A percentile compares a stretch with the other conserved stretches of the same genome.
Evolutionary conservation across 1,140 invertebrate species (phyloP).

Genomic region (Mizuhopecten yessoensis): DNA sequence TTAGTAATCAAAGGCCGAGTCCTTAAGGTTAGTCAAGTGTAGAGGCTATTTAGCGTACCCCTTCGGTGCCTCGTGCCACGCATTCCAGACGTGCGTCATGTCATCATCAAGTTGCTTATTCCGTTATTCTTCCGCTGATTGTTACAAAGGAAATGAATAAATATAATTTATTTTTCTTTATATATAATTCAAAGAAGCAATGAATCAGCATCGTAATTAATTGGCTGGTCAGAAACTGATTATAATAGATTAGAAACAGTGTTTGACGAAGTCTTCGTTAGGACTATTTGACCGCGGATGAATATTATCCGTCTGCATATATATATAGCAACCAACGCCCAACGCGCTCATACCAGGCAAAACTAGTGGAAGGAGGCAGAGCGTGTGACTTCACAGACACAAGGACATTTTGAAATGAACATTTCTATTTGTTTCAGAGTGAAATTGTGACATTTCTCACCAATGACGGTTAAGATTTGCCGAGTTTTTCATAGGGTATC

Average conservation of each 20-base stretch:
- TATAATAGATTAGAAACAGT: too few species aligned
- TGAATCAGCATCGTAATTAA: too few species aligned
- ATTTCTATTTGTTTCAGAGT: background rate
- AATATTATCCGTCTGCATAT: background rate
- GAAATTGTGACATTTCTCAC: background rate
- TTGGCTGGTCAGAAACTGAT: too few species aligned
- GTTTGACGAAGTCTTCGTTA: too few species aligned
- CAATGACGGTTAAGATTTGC: background rate
- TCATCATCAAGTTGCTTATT: background rate
- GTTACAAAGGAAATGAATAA: background rate
- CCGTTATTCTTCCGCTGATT: background rate
- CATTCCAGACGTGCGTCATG: background rate
- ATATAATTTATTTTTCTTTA: too few species aligned
- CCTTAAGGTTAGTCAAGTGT: too few species aligned
- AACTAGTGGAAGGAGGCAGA: background rate
- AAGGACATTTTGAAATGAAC: too few species aligned
- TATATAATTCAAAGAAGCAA: too few species aligned
- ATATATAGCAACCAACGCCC: background rate
- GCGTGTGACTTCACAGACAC: background rate
- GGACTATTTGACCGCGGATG: background rate
- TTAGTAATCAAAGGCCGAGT: too few species aligned
- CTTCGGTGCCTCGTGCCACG: background rate
- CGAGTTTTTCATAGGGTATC: background rate
- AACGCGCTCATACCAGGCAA: background rate
- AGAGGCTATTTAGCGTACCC: background rate